Percentiles rank a stretch among this genome's conserved stretches.
These are phyloP conservation scores for Grammomys surdaster DNA, from an alignment of 2,113 vertebrate genomes.

Conservation along the genomic window DNA sequence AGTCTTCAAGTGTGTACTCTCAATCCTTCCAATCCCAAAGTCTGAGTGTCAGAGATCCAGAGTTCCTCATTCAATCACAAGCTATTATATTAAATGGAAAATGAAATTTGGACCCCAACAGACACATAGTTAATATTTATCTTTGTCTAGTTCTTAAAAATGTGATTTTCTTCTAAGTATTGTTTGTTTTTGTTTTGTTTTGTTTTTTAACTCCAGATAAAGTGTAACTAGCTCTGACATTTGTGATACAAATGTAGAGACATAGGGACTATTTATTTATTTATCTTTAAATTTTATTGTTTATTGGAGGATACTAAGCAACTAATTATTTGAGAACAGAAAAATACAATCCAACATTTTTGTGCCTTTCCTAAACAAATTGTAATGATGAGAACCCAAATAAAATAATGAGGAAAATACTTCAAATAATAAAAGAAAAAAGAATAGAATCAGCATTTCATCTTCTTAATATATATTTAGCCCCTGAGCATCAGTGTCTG, in stretches of 20 bases:
- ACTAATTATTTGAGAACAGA: conserved; percentile 14
- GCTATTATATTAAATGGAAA: not conserved
- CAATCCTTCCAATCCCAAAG: not conserved
- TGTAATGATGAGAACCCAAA: conserved; percentile 25
- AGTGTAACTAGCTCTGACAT: conserved; percentile 15
- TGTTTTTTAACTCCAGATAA: not conserved
- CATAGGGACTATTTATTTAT: not conserved
- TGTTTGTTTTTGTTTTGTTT: not conserved
- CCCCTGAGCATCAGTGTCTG: not conserved
- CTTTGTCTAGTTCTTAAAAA: not conserved
- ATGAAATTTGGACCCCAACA: not conserved
- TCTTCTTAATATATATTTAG: not conserved
- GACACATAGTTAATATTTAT: not conserved
- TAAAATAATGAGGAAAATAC: not conserved
- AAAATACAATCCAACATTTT: conserved; percentile 35
- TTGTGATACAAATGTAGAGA: not conserved
- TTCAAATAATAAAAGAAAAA: not conserved
- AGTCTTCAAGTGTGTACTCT: not conserved
- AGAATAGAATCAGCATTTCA: conserved; percentile 28
- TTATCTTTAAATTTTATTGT: conserved; percentile 30
- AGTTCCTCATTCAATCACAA: conserved; percentile 41
- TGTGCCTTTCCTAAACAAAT: conserved; percentile 29
- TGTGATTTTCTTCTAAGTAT: not conserved
- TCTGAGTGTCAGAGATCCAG: not conserved
- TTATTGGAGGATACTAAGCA: not conserved